A percentile compares a stretch with the other conserved stretches of the same genome.
Evolutionary conservation across 2,888 invertebrate genomes (phyloP).

Genomic region (Melitaea athalia): DNA sequence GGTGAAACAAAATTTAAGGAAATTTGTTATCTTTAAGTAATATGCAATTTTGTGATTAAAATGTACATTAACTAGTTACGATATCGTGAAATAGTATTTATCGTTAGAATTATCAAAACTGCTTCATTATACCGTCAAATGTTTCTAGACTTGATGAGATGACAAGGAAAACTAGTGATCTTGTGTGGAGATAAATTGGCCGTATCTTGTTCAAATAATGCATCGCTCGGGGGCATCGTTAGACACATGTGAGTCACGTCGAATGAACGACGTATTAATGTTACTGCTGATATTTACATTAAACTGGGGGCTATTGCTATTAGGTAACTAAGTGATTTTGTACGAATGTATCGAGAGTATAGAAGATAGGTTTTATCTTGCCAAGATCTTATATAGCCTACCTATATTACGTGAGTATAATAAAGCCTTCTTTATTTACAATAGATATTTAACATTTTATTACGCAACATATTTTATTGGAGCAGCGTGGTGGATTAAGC

Average conservation of each 20-base stretch:
- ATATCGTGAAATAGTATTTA: slow-evolving; percentile 2
- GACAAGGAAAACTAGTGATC: slow-evolving; percentile 37
- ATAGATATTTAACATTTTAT: too few relatives aligned
- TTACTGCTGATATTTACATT: slow-evolving; percentile 21
- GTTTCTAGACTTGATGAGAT: slow-evolving; percentile 35
- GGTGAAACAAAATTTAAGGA: too few relatives aligned
- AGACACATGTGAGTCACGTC: slow-evolving; percentile 22
- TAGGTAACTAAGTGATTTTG: background rate
- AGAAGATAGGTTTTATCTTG: too few relatives aligned
- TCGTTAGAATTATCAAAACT: slow-evolving; percentile 15
- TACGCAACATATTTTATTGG: too few relatives aligned
- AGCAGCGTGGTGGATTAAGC: too few relatives aligned
- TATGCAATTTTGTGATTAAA: background rate
- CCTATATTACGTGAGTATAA: too few relatives aligned
- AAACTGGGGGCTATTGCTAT: background rate
- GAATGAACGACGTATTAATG: slow-evolving; percentile 20
- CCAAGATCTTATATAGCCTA: too few relatives aligned
- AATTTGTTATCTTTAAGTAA: too few relatives aligned
- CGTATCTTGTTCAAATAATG: slow-evolving; percentile 34
- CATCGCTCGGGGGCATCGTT: slow-evolving; percentile 32
- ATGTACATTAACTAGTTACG: background rate
- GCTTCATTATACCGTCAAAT: slow-evolving; percentile 30
- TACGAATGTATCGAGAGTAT: background rate
- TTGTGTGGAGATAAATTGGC: slow-evolving; percentile 31
- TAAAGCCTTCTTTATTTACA: too few relatives aligned